A percentile compares a stretch with the other conserved stretches of the same genome.
These are phyloP conservation scores for Galeopsomyia nigrocyanea DNA, from an alignment of 2,888 invertebrate genomes.

Conservation along the genomic window DNA sequence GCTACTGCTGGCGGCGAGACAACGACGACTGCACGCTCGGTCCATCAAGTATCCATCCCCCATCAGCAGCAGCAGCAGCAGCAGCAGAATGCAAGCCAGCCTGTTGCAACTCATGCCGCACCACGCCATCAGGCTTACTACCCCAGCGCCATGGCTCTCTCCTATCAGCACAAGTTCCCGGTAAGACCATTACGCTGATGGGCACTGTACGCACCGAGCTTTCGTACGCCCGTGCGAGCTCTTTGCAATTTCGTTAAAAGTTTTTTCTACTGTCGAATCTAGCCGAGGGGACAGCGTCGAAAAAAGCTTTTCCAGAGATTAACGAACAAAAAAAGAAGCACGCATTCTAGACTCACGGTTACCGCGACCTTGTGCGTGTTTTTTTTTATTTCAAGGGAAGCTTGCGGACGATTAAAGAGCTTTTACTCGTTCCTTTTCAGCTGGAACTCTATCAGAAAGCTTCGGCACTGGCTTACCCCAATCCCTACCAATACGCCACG, in stretches of 20 bases:
- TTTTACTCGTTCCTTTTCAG: too few species aligned
- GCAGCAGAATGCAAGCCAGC: not conserved
- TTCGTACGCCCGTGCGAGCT: too few species aligned
- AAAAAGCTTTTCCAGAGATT: too few species aligned
- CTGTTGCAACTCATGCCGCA: not conserved
- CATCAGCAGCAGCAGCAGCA: conserved; percentile 22
- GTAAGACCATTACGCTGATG: conserved; percentile 10
- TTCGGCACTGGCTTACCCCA: not conserved
- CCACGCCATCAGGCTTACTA: conserved; percentile 9
- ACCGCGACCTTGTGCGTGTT: too few species aligned
- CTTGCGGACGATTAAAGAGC: too few species aligned
- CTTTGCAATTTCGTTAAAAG: too few species aligned
- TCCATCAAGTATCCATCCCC: not conserved
- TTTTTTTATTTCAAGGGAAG: too few species aligned
- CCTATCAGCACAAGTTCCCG: conserved; percentile 32
- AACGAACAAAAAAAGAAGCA: too few species aligned
- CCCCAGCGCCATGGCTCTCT: conserved; percentile 19
- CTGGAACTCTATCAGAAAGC: conserved; percentile 19
- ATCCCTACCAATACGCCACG: conserved; percentile 1
- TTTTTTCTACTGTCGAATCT: too few species aligned
- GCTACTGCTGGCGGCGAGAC: not conserved
- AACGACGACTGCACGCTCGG: not conserved
- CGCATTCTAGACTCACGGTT: too few species aligned
- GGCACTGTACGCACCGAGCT: too few species aligned
- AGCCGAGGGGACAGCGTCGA: too few species aligned